Evolutionary conservation across 1,140 invertebrate genomes (phyloP), one percentile per base, ranked within the genome.

Genomic region (Drosophila tropicalis): DNA sequence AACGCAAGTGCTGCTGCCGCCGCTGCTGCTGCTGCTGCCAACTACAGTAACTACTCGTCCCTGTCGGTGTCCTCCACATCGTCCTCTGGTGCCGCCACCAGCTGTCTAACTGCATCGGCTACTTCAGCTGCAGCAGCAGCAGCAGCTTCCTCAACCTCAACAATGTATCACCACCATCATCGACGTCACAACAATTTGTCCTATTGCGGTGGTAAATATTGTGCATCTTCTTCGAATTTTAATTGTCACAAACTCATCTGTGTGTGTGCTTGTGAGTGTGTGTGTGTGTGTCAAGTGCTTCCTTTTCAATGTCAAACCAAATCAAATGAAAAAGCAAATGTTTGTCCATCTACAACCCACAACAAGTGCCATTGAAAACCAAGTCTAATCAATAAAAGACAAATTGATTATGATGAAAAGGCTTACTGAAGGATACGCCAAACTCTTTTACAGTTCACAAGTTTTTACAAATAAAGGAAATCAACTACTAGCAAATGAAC

Each of bases 161-260:
- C 72, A 39, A 92, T 92, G 91, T 92, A 92, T 72, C 83, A 87
- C 44, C 84, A 87, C 51, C 82, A 86, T 34, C 83, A 86, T 66
- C 61, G 91, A 54, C 91, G 91, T 47, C 91, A 92, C 76, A 92
- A 92, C 69, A 91, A 92, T 66, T 72, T 92, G 62, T 91, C 91
- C 67, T 92, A 92, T 72, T 92, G 91, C 68, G 90, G 90, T 74
- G 91, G 91, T 92, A 92, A 90, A 85, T 92, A 90, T 72, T 70
- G 62, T 40, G 9, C 66, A 76, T 63, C 55, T 15, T 40, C 69
- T 68, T 65, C 69, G 39, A 72, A 62, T 19, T 29, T 19, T 51
- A 51, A 51, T 51, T 51, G 44, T 12, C 19, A 1, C 15, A 3
- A 32, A 17, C 29, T 29, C 29, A 6, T 29, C 29, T 3, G 0